Percentiles rank a stretch among this genome's conserved stretches.
phyloP scores from a whole-genome alignment of 2,113 vertebrate species.

The Nycticryphes semicollaris region DNA sequence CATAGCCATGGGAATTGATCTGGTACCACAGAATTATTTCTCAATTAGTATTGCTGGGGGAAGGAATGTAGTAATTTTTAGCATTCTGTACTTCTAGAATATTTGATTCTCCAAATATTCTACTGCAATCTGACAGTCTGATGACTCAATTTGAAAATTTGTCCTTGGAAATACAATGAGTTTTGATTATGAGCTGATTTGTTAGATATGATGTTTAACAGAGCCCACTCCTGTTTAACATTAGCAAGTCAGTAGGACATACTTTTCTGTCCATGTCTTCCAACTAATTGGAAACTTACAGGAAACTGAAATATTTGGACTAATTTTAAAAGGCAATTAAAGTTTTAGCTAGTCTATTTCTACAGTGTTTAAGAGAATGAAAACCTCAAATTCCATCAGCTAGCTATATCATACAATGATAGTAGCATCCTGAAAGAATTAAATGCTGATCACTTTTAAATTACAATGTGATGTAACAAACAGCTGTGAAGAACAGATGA shows the following conservation, averaged over 20 bases:
- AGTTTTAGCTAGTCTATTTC: neutral
- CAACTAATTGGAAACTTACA: neutral
- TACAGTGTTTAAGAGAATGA: neutral
- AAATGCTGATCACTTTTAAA: neutral
- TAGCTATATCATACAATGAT: neutral
- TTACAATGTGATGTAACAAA: neutral
- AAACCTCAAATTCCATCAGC: neutral
- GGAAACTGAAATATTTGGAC: neutral
- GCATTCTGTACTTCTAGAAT: neutral
- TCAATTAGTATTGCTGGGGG: neutral
- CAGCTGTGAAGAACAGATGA: slow-evolving; percentile 35
- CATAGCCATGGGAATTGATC: neutral
- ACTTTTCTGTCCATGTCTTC: neutral
- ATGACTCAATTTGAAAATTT: neutral
- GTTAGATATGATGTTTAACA: neutral
- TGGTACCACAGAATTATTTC: neutral
- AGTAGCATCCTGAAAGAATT: neutral
- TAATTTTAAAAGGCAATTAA: neutral
- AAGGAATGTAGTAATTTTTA: neutral
- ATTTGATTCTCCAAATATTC: neutral
- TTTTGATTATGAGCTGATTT: neutral
- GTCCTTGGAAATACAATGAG: neutral
- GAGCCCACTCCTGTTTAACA: neutral
- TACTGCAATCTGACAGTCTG: neutral
- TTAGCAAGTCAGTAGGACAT: neutral